Conservation (phyloP, 1,140 invertebrate species). For the Drosophila baimaii region DNA sequence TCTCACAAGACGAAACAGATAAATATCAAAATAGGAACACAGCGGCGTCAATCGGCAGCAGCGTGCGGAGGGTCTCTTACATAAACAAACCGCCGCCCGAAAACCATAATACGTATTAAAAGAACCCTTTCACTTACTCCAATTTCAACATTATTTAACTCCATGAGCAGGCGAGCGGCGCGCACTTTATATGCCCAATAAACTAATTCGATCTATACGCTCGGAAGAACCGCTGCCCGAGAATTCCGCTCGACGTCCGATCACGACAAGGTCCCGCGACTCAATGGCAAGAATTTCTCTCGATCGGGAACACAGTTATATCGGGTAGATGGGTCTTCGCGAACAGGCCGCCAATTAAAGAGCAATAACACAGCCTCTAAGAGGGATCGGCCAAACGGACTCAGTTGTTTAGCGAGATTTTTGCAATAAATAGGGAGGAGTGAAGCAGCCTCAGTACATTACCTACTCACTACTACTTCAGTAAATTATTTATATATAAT, state of each 20-base stretch:
- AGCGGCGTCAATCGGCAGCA: conserved; percentile 4
- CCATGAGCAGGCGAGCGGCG: conserved; percentile 45
- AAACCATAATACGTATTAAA: not conserved
- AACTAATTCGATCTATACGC: conserved; percentile 20
- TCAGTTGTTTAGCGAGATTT: not conserved
- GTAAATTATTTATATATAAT: not conserved
- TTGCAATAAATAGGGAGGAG: conserved; percentile 7
- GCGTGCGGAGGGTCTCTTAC: conserved; percentile 38
- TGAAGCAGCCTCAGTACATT: conserved; percentile 4
- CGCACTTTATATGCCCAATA: conserved; percentile 40
- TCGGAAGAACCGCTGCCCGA: conserved; percentile 2
- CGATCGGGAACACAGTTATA: conserved; percentile 50
- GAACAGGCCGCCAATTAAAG: conserved; percentile 30
- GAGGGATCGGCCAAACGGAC: conserved; percentile 7
- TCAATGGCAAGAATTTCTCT: conserved; percentile 54
- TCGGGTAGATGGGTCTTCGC: conserved; percentile 6
- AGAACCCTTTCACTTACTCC: conserved; percentile 32
- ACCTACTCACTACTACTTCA: not conserved
- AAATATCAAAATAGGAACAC: conserved; percentile 22
- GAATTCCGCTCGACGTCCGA: conserved; percentile 30
- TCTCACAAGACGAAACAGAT: conserved; percentile 24
- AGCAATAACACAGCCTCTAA: conserved; percentile 25
- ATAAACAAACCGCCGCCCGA: conserved; percentile 40
- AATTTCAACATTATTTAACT: conserved; percentile 58
- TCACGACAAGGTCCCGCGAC: conserved; percentile 36